Evolutionary conservation across 2,888 invertebrate species (phyloP).

Genomic region (Pachliopta kotzebuea): DNA sequence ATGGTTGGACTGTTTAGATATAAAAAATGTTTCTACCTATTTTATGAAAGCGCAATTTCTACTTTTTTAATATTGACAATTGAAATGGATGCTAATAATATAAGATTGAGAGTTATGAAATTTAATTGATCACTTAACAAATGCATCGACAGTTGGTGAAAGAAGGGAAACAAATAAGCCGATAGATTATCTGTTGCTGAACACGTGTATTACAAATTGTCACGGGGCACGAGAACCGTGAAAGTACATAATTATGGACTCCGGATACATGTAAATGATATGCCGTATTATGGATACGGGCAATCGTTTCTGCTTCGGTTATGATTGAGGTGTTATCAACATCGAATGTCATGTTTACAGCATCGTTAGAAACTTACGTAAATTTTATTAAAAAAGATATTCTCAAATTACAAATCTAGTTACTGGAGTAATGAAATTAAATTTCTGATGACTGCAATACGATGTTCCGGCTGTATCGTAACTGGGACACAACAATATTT

Average conservation of each 20-base stretch:
- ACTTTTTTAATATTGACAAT: neutral
- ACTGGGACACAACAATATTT: too few species aligned
- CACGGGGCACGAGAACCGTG: constrained; percentile 18
- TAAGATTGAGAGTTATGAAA: neutral
- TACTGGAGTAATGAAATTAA: too few species aligned
- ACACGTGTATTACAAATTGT: constrained; percentile 16
- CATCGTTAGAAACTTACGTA: neutral
- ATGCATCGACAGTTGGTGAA: constrained; percentile 9
- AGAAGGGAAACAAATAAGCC: constrained; percentile 22
- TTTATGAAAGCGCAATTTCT: neutral
- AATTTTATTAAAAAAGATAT: neutral
- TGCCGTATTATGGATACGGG: constrained; percentile 13
- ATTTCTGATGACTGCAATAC: too few species aligned
- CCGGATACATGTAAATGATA: constrained; percentile 18
- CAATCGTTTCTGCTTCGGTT: neutral
- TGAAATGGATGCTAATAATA: neutral
- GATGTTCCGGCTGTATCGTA: too few species aligned
- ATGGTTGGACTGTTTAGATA: neutral
- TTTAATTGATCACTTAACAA: constrained; percentile 13
- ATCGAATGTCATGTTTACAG: constrained; percentile 7
- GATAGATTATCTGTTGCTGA: constrained; percentile 17
- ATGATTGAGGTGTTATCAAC: constrained; percentile 13
- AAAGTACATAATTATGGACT: constrained; percentile 26
- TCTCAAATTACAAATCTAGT: neutral
- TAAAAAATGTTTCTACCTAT: neutral